Evolutionary conservation across 1,140 invertebrate genomes (phyloP).

Genomic region (Varroa destructor): DNA sequence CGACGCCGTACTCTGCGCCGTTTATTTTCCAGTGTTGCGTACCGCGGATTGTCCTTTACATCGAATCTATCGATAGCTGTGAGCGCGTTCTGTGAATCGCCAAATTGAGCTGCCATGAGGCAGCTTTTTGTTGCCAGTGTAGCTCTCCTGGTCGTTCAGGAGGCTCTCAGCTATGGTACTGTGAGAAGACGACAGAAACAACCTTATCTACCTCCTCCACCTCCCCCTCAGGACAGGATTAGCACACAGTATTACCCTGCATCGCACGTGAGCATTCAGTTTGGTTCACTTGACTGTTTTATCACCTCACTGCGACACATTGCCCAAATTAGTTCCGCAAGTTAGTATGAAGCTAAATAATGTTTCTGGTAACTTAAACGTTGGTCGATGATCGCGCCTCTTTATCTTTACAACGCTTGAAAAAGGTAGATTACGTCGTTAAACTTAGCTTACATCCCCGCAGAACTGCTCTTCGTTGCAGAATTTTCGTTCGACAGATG

Average conservation of each 20-base stretch:
- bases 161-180: neutral
- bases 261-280: neutral
- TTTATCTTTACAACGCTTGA: too few relatives aligned
- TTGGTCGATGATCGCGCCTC: too few relatives aligned
- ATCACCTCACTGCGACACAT: too few relatives aligned
- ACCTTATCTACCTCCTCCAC: neutral
- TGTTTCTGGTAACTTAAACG: too few relatives aligned
- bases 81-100: too few relatives aligned
- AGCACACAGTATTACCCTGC: neutral
- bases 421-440: neutral
- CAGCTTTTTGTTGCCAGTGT: neutral
- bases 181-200: neutral
- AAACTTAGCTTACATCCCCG: neutral
- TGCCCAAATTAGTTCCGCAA: too few relatives aligned
- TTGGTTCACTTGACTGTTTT: too few relatives aligned
- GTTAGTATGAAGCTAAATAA: too few relatives aligned
- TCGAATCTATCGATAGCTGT: too few relatives aligned
- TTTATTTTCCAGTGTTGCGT: too few relatives aligned
- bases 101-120: neutral
- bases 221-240: neutral
- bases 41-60: too few relatives aligned
- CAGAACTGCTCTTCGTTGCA: conserved; percentile 26
- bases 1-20: too few relatives aligned
- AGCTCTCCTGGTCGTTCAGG: neutral
- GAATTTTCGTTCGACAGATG: conserved; percentile 9